phyloP scores from a whole-genome alignment of 2,888 invertebrate species.

The Agrochola circellaris region DNA sequence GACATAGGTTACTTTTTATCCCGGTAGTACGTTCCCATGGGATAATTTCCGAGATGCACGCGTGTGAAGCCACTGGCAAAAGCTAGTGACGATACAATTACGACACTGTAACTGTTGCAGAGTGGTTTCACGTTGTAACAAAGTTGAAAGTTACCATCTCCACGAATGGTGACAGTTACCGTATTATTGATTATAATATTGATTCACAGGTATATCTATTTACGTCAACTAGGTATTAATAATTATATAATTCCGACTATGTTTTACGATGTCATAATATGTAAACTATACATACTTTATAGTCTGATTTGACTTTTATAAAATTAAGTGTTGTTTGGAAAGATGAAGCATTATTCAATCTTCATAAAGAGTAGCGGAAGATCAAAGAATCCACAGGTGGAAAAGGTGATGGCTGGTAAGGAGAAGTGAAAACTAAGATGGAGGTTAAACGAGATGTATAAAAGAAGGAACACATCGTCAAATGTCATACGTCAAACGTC shows the following conservation, averaged over 20 bases:
- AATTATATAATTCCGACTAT: not conserved
- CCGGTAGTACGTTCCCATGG: no score
- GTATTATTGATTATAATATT: slow-evolving; percentile 26
- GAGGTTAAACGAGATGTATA: not conserved
- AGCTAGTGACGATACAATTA: slow-evolving; percentile 9
- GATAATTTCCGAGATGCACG: no score
- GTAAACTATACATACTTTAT: not conserved
- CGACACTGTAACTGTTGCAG: not conserved
- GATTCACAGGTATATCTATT: slow-evolving; percentile 4
- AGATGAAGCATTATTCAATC: no score
- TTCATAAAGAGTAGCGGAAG: not conserved
- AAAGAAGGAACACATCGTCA: not conserved
- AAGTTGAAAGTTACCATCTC: slow-evolving; percentile 1
- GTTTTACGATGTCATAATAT: not conserved
- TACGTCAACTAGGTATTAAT: not conserved
- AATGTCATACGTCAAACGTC: no score
- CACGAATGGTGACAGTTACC: slow-evolving; percentile 4
- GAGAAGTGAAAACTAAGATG: not conserved
- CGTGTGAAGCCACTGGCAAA: no score
- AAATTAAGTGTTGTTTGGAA: not conserved
- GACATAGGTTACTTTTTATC: no score
- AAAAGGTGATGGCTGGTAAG: not conserved
- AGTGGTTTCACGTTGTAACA: not conserved
- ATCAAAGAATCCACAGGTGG: not conserved
- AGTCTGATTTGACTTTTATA: not conserved